phyloP scores from a whole-genome alignment of 2,113 vertebrate genomes.

The Dipodomys spectabilis region DNA sequence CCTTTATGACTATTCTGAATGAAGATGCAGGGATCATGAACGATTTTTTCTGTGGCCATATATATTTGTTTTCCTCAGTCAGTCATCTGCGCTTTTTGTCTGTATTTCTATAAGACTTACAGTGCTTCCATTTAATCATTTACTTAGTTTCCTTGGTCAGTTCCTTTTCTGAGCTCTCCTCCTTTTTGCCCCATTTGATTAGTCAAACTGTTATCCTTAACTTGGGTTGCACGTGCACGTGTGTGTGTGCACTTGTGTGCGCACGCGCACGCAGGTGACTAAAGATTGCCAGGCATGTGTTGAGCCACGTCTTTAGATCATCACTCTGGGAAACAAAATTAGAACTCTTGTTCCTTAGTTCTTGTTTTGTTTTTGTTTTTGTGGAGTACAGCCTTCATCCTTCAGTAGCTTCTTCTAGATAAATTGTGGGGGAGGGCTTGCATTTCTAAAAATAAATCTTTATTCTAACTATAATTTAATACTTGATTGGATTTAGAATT shows the following conservation, averaged over 20 bases:
- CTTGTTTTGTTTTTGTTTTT: too few relatives aligned
- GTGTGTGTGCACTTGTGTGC: too few relatives aligned
- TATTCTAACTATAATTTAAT: not conserved
- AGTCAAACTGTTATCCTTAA: not conserved
- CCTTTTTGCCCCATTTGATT: not conserved
- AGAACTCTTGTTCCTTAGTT: not conserved
- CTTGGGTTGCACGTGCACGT: not conserved
- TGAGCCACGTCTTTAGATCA: too few relatives aligned
- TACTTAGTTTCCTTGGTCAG: not conserved
- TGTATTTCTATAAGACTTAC: not conserved
- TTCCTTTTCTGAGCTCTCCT: not conserved
- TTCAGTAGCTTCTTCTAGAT: too few relatives aligned
- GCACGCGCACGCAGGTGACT: too few relatives aligned
- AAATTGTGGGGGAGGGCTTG: not conserved
- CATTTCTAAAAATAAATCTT: slow-evolving; percentile 31
- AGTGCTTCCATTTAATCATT: not conserved
- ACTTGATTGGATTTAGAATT: slow-evolving; percentile 39
- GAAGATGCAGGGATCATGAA: not conserved
- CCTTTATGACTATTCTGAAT: slow-evolving; percentile 3
- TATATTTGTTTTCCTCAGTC: slow-evolving; percentile 9
- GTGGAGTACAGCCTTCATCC: too few relatives aligned
- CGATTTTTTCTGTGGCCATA: not conserved
- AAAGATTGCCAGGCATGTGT: too few relatives aligned
- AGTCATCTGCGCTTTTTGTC: not conserved
- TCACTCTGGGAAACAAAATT: too few relatives aligned